Evolutionary conservation across 1,140 invertebrate species (phyloP).

Genomic region (Pachypeltis micranthus): DNA sequence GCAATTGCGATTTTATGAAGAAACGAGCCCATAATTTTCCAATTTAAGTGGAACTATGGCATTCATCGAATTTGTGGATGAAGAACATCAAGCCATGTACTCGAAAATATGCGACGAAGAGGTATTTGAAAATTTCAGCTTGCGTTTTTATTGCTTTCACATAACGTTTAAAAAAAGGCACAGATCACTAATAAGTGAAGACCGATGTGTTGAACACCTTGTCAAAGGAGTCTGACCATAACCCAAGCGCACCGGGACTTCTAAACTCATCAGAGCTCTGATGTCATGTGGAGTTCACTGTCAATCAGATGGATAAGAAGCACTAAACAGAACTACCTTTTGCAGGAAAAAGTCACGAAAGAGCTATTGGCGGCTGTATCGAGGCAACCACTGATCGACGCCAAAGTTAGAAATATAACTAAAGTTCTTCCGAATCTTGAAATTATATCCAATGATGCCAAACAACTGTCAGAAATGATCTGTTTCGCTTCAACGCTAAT

Average conservation of each 20-base stretch:
- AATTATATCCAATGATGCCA: conserved; percentile 54
- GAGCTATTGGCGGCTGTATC: conserved; percentile 47
- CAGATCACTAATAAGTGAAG: not conserved
- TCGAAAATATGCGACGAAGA: conserved; percentile 4
- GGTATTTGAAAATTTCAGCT: conserved; percentile 1
- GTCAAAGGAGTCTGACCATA: too few species aligned
- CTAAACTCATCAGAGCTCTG: not conserved
- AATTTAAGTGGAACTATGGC: too few species aligned
- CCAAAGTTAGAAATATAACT: conserved; percentile 48
- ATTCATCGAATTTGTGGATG: conserved; percentile 7
- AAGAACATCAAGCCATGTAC: conserved; percentile 8
- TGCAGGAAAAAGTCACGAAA: conserved; percentile 43
- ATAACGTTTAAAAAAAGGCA: not conserved
- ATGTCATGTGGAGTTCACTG: too few species aligned
- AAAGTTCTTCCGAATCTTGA: conserved; percentile 56
- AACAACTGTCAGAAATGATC: conserved; percentile 69
- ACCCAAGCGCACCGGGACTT: too few species aligned
- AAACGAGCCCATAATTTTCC: too few species aligned
- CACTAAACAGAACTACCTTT: too few species aligned
- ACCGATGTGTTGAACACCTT: not conserved
- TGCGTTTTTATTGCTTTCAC: not conserved
- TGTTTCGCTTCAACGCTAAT: conserved; percentile 78
- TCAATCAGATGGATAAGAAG: too few species aligned
- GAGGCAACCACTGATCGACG: conserved; percentile 48
- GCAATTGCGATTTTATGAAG: too few species aligned